Evolutionary conservation across 2,888 invertebrate species (phyloP).

Genomic region (Lithophane semibrunnea): DNA sequence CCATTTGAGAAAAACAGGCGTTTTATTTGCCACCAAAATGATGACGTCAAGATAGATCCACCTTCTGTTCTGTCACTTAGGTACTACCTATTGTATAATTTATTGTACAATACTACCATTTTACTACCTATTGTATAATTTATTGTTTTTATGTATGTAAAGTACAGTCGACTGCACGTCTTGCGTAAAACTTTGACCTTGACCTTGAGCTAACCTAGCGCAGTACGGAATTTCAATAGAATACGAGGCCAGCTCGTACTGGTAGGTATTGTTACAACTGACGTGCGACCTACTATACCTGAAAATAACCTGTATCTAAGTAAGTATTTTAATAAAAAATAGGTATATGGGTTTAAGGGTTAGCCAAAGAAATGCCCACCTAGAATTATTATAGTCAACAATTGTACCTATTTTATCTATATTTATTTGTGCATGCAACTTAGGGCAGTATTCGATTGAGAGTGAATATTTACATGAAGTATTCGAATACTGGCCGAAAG

Average conservation of each 20-base stretch:
- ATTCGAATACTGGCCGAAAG: conserved; percentile 71
- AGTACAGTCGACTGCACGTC: not conserved
- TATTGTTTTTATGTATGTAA: not conserved
- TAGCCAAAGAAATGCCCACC: conserved; percentile 77
- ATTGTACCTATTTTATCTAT: conserved; percentile 50
- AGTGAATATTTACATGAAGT: conserved; percentile 46
- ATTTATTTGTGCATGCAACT: conserved; percentile 56
- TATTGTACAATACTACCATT: too few relatives aligned
- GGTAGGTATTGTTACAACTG: not conserved
- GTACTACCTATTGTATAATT: not conserved
- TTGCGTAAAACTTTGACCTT: not conserved
- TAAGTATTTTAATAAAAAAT: conserved; percentile 5
- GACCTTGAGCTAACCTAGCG: not conserved
- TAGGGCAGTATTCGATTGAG: conserved; percentile 58
- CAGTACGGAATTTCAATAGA: not conserved
- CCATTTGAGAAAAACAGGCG: not conserved
- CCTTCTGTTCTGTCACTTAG: not conserved
- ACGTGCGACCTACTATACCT: not conserved
- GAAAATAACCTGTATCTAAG: conserved; percentile 4
- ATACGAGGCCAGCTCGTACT: not conserved
- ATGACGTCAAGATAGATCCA: conserved; percentile 4
- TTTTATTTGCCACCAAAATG: not conserved
- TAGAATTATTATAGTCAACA: conserved; percentile 53
- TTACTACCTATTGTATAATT: too few relatives aligned
- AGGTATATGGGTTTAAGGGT: conserved; percentile 57